phyloP scores from a whole-genome alignment of 2,113 vertebrate genomes.

The Sus scrofa region T2T-Sscrofa CM000830.6:10827501-10828000 shows the following conservation, averaged over 20 bases:
- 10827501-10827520: constrained; percentile 3
- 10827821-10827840: background rate
- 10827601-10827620: constrained; percentile 1
- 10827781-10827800: background rate
- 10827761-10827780: constrained; percentile 34
- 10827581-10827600: background rate
- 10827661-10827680: background rate
- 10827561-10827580: background rate
- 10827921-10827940: background rate
- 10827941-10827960: background rate
- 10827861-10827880: background rate
- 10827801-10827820: background rate
- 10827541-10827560: background rate
- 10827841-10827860: background rate
- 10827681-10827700: background rate
- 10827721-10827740: background rate
- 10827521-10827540: background rate
- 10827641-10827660: background rate
- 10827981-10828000: background rate
- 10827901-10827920: background rate
- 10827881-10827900: background rate
- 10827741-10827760: background rate
- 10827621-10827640: background rate
- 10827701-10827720: background rate
- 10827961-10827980: background rate